Conservation (phyloP, 2,888 invertebrate genomes). For the Lissonota sp. region DNA sequence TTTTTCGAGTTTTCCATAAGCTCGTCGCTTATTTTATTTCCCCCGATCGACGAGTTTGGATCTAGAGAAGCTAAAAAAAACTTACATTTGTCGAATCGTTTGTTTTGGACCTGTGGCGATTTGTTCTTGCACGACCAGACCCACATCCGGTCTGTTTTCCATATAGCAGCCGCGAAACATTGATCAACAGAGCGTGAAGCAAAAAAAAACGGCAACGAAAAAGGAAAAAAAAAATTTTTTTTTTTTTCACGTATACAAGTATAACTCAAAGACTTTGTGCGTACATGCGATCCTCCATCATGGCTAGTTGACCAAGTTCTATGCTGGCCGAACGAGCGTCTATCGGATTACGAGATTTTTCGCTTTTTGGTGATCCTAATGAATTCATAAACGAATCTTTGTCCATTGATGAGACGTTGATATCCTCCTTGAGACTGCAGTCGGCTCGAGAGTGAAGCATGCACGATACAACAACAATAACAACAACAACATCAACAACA, state of each 20-base stretch:
- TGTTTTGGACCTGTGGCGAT: constrained; percentile 70
- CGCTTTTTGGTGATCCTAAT: constrained; percentile 58
- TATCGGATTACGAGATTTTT: constrained; percentile 63
- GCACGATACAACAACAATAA: constrained; percentile 76
- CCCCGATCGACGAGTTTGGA: too few species aligned
- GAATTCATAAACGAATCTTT: constrained; percentile 62
- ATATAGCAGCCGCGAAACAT: constrained; percentile 72
- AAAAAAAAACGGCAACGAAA: constrained; percentile 42
- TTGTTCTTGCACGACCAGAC: constrained; percentile 77
- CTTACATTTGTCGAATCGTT: constrained; percentile 77
- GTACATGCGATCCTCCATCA: constrained; percentile 84
- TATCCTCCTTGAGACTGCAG: constrained; percentile 73
- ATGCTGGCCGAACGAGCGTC: constrained; percentile 73
- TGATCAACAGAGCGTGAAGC: constrained; percentile 55
- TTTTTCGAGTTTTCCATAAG: not conserved
- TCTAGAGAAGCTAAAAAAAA: constrained; percentile 52
- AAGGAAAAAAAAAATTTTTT: constrained; percentile 50
- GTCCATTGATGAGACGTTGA: constrained; percentile 53
- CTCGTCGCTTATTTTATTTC: not conserved
- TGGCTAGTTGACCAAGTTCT: constrained; percentile 73
- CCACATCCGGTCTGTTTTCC: constrained; percentile 80
- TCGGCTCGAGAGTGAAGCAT: constrained; percentile 75
- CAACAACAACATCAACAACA: constrained; percentile 71
- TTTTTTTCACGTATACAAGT: too few species aligned
- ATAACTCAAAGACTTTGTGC: constrained; percentile 71